A percentile compares a stretch with the other conserved stretches of the same genome.
These are phyloP conservation scores for Tinea pellionella DNA, from an alignment of 2,888 invertebrate species.

Conservation along the genomic window DNA sequence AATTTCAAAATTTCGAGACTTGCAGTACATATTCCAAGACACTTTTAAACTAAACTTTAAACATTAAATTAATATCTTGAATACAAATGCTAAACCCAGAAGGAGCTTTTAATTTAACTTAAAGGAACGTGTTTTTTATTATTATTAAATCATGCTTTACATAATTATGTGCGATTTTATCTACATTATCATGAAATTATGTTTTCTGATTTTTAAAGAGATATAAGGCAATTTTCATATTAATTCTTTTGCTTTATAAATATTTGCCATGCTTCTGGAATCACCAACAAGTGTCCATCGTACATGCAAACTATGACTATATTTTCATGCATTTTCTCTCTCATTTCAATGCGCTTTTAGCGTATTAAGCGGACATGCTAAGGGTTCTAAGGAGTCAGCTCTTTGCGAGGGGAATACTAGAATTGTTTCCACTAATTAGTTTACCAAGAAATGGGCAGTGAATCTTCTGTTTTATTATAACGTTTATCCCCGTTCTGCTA, in stretches of 20 bases:
- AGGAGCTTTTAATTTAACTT: no score
- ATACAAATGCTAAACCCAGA: no score
- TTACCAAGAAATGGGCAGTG: constrained; percentile 28
- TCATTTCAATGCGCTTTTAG: constrained; percentile 18
- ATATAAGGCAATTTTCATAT: background rate
- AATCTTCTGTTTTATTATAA: constrained; percentile 13
- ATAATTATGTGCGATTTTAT: no score
- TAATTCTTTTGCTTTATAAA: no score
- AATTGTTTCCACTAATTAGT: constrained; percentile 13
- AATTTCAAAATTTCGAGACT: no score
- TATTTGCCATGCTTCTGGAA: background rate
- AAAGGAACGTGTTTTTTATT: no score
- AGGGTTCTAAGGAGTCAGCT: constrained; percentile 1
- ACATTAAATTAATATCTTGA: no score
- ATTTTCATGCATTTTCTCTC: background rate
- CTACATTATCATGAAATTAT: no score
- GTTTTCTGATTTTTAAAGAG: background rate
- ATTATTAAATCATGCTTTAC: no score
- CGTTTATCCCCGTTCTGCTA: constrained; percentile 25
- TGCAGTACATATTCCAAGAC: no score
- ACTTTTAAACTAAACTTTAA: no score
- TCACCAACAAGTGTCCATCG: background rate
- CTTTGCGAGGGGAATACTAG: constrained; percentile 3
- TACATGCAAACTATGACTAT: background rate
- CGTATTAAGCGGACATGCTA: constrained; percentile 34